These are phyloP conservation scores for Rhamphomyia laevipes DNA, from an alignment of 2,888 invertebrate species.

Conservation along the genomic window DNA sequence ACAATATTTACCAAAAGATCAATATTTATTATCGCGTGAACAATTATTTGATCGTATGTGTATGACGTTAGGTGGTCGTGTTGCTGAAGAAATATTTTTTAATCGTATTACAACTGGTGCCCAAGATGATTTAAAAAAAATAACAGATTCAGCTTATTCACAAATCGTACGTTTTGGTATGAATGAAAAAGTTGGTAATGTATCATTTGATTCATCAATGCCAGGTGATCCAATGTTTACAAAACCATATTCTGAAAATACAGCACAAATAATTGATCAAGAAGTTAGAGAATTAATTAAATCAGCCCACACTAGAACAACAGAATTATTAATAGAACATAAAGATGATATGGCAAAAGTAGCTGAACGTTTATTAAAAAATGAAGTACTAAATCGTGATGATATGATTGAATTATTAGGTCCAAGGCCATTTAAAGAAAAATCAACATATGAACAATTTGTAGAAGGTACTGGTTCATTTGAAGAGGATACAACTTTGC, in stretches of 20 bases:
- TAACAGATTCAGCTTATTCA: constrained; percentile 95
- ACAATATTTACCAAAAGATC: constrained; percentile 97
- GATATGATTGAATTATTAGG: constrained; percentile 97
- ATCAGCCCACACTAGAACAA: constrained; percentile 69
- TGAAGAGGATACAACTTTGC: constrained; percentile 90
- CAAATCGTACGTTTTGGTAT: constrained; percentile 97
- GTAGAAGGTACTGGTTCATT: constrained; percentile 97
- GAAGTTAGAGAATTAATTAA: constrained; percentile 77
- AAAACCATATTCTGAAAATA: constrained; percentile 96
- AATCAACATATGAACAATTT: constrained; percentile 98
- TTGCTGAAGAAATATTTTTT: constrained; percentile 96
- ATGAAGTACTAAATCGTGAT: constrained; percentile 88
- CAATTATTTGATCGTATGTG: constrained; percentile 97
- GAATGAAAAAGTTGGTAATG: constrained; percentile 93
- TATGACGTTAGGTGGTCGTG: constrained; percentile 97
- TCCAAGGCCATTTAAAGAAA: constrained; percentile 90
- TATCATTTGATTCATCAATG: constrained; percentile 91
- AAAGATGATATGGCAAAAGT: constrained; percentile 81
- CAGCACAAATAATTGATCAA: constrained; percentile 87
- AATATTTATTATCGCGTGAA: constrained; percentile 92
- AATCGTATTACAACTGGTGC: constrained; percentile 94
- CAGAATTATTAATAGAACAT: constrained; percentile 61
- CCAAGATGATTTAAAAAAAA: constrained; percentile 95
- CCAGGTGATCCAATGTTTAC: constrained; percentile 86
- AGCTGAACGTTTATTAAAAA: constrained; percentile 76